Base-by-base conservation (phyloP, 2,888 invertebrate species). In the Eudasyphora cyanicolor region DNA sequence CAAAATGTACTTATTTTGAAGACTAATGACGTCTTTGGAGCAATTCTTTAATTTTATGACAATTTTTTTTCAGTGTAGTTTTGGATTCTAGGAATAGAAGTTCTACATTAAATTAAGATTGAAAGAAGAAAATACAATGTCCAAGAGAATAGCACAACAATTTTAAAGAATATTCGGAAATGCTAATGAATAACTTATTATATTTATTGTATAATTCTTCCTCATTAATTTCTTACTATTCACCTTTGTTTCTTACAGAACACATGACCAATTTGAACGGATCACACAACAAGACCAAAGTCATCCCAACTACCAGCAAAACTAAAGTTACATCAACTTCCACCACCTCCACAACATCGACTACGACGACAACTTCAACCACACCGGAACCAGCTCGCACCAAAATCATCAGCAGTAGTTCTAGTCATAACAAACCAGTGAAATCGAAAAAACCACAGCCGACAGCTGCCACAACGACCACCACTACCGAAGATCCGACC, bases 221-320 rank as follows among this genome's bases (percentile, higher is more conserved):
- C 19, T n/a, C n/a, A n/a, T n/a, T n/a, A n/a, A n/a, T n/a, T n/a
- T n/a, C n/a, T n/a, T n/a, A n/a, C n/a, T n/a, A n/a, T n/a, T n/a
- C n/a, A n/a, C n/a, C n/a, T n/a, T n/a, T n/a, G n/a, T n/a, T n/a
- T n/a, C n/a, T n/a, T 71, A 8, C 79, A 92, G 92, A 92, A 67
- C 92, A 92, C 84, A 89, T 90, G 87, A 75, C 88, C 62, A 90
- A 90, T 73, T 75, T 89, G 24, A 90, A 87, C 29, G 87, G 82
- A 42, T 86, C 87, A 42, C 86, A 82, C 79, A 76, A 91, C 85
- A 85, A 87, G 88, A 84, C 90, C 82, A 60, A 80, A 64, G 69
- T 73, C 8, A 62, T 27, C 5, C 71, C 0, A 91, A 91, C 79
- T 92, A 94, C 90, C 92, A 93, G 87, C 90, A 90, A 88, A 85